Evolutionary conservation across 64 coral and sea anemone genomes (phyloP).

Genomic region (Stichodactyla helianthus): DNA sequence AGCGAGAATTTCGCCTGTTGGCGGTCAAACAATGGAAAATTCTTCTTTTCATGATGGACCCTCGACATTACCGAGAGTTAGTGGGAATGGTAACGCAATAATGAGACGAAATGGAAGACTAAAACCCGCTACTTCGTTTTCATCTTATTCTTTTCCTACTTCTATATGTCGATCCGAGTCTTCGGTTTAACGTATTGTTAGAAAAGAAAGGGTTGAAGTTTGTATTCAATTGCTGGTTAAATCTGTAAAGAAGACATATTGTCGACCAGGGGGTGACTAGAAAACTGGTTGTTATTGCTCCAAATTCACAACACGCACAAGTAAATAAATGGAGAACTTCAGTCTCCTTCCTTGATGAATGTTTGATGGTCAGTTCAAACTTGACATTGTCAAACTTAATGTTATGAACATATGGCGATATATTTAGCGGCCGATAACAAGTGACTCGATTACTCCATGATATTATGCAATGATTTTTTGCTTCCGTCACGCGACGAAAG

Average conservation of each 20-base stretch:
- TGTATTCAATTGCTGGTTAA: neutral
- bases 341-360: neutral
- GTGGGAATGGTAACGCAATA: slow-evolving; percentile 9
- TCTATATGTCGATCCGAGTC: neutral
- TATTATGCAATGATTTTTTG: neutral
- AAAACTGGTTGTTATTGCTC: neutral
- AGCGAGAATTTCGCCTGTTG: slow-evolving; percentile 8
- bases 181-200: neutral
- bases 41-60: slow-evolving; percentile 9
- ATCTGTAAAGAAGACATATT: neutral
- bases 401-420: neutral
- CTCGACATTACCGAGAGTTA: slow-evolving; percentile 1
- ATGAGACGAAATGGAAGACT: neutral
- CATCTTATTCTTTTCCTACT: neutral
- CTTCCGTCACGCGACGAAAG: neutral
- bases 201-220: neutral
- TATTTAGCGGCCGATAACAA: neutral
- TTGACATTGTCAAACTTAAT: neutral
- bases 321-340: neutral
- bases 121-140: neutral
- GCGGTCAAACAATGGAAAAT: neutral
- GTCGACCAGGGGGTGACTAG: neutral
- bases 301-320: neutral
- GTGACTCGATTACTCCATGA: neutral
- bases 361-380: neutral